phyloP scores from a whole-genome alignment of 2,888 invertebrate genomes.

The Pristionchus japonicus region DNA sequence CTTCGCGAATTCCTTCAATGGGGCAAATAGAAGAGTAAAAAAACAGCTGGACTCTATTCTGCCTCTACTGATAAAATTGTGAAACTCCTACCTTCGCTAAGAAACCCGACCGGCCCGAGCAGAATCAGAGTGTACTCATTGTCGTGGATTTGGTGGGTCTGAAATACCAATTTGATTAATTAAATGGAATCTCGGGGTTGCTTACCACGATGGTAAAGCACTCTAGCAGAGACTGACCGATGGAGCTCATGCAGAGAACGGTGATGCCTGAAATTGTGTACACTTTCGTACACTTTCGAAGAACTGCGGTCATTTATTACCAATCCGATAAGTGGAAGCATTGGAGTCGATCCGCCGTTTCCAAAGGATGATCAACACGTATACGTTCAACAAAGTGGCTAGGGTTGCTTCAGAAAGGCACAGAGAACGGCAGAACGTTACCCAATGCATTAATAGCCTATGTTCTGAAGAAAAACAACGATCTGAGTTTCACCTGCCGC shows the following conservation, averaged over 20 bases:
- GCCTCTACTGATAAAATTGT: too few relatives aligned
- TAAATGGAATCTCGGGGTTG: background rate
- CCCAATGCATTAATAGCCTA: background rate
- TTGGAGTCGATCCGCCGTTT: background rate
- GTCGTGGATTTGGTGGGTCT: slow-evolving; percentile 5
- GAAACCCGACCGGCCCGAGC: slow-evolving; percentile 1
- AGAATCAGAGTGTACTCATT: slow-evolving; percentile 3
- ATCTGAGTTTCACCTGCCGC: background rate
- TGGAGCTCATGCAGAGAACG: background rate
- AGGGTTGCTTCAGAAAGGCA: background rate
- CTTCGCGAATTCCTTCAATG: background rate
- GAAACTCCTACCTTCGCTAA: background rate
- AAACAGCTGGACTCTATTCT: background rate
- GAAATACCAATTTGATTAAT: background rate
- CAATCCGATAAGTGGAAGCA: background rate
- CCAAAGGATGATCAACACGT: background rate
- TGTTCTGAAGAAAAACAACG: background rate
- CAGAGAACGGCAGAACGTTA: background rate
- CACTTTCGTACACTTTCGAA: too few relatives aligned
- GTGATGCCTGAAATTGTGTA: background rate
- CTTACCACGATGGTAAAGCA: background rate
- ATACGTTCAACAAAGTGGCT: background rate
- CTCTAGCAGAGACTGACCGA: background rate
- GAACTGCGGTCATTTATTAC: too few relatives aligned
- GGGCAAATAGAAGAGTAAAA: background rate